phyloP scores from a whole-genome alignment of 2,888 invertebrate species.

The Lasius fuliginosus region DNA sequence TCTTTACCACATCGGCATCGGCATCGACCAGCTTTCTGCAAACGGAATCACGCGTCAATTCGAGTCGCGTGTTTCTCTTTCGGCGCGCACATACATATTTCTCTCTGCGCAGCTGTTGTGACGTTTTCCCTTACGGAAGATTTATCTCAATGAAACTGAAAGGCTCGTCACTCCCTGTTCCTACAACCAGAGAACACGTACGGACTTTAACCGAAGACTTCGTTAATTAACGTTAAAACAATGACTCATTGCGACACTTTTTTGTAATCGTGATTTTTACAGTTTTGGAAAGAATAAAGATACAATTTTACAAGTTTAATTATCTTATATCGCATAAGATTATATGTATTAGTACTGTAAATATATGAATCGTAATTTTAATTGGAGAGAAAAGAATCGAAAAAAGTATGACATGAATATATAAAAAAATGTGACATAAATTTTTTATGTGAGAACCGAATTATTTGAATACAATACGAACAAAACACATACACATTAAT shows the following conservation, averaged over 20 bases:
- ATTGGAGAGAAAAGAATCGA: neutral
- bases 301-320: neutral
- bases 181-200: neutral
- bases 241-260: neutral
- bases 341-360: neutral
- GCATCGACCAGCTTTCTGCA: constrained; percentile 69
- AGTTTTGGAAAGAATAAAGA: neutral
- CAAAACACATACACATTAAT: neutral
- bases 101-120: constrained; percentile 14
- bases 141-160: neutral
- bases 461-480: neutral
- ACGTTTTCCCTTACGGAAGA: constrained; percentile 33
- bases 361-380: neutral
- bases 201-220: neutral
- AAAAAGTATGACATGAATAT: neutral
- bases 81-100: constrained; percentile 20
- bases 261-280: neutral
- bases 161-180: neutral
- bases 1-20: constrained; percentile 49
- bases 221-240: constrained; percentile 1
- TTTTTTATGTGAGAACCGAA: neutral
- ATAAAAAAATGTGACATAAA: neutral
- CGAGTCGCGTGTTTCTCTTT: constrained; percentile 71
- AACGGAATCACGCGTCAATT: constrained; percentile 78
- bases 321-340: neutral